Evolutionary conservation across 2,888 invertebrate species (phyloP).

Genomic region (Parelbella ahira): DNA sequence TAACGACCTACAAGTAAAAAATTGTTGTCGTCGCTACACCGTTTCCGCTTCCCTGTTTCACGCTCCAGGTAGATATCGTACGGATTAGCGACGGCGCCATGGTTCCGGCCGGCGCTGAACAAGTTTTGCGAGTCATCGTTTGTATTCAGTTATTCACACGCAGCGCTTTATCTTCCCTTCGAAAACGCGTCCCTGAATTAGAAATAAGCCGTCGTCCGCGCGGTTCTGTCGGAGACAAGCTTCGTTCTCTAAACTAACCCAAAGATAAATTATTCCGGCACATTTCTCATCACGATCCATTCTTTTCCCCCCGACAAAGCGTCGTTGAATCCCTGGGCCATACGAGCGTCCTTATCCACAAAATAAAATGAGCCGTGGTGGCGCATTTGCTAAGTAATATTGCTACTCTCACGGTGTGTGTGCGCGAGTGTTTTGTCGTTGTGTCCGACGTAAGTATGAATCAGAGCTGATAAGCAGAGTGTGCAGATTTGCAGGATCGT

Average conservation of each 20-base stretch:
- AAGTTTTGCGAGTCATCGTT: constrained; percentile 52
- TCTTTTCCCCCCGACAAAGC: constrained; percentile 67
- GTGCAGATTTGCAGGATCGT: constrained; percentile 69
- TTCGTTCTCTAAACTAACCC: constrained; percentile 64
- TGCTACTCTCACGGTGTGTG: constrained; percentile 40
- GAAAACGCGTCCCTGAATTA: constrained; percentile 63
- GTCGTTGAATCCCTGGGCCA: constrained; percentile 62
- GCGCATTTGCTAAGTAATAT: constrained; percentile 57
- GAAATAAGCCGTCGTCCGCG: constrained; percentile 61
- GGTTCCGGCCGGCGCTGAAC: constrained; percentile 39
- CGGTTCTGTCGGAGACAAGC: constrained; percentile 53
- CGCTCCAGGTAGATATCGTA: constrained; percentile 43
- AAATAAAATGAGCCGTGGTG: constrained; percentile 61
- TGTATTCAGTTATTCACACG: constrained; percentile 64
- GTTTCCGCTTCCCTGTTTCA: constrained; percentile 45
- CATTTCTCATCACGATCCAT: constrained; percentile 70
- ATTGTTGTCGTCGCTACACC: constrained; percentile 50
- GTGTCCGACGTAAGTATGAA: constrained; percentile 59
- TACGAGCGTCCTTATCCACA: constrained; percentile 64
- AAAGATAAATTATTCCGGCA: constrained; percentile 72
- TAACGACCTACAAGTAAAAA: constrained; percentile 60
- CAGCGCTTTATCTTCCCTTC: constrained; percentile 54
- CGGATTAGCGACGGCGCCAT: constrained; percentile 35
- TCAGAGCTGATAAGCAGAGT: constrained; percentile 71
- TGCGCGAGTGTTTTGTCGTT: constrained; percentile 41